phyloP scores from a whole-genome alignment of 2,888 invertebrate genomes.

The Scaeva pyrastri region DNA sequence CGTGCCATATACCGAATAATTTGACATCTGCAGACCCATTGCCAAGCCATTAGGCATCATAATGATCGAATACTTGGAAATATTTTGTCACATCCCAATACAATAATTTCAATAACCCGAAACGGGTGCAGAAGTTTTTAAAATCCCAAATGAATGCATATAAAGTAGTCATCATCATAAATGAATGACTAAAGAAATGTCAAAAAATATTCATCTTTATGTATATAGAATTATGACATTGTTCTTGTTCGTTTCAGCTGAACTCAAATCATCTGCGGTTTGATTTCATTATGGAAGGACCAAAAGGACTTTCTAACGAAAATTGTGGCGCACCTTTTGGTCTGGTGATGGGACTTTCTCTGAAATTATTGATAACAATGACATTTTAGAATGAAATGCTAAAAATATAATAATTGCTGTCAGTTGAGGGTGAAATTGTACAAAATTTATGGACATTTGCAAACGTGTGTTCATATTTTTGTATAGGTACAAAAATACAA shows the following conservation, averaged over 20 bases:
- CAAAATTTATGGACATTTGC: conserved; percentile 64
- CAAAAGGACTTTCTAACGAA: conserved; percentile 49
- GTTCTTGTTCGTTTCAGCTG: conserved; percentile 20
- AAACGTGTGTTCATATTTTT: conserved; percentile 52
- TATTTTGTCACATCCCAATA: conserved; percentile 60
- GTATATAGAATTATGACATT: conserved; percentile 36
- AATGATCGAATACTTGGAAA: conserved; percentile 53
- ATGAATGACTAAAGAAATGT: conserved; percentile 37
- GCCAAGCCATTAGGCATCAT: conserved; percentile 40
- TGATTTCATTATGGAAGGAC: not conserved
- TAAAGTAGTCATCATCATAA: conserved; percentile 41
- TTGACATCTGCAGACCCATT: conserved; percentile 53
- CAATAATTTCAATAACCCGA: conserved; percentile 10
- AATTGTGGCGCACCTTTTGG: conserved; percentile 42
- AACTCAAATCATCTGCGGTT: conserved; percentile 68
- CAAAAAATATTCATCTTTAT: conserved; percentile 38
- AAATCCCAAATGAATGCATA: conserved; percentile 4
- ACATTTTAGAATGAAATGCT: conserved; percentile 23
- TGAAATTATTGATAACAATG: conserved; percentile 6
- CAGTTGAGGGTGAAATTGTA: conserved; percentile 57
- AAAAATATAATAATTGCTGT: conserved; percentile 57
- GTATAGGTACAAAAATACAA: not conserved
- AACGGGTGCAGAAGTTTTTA: conserved; percentile 22
- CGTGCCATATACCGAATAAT: not conserved
- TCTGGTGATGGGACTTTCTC: conserved; percentile 52